These are phyloP conservation scores for Leptopilina myrica DNA, from an alignment of 2,888 invertebrate species.

Conservation along the genomic window DNA sequence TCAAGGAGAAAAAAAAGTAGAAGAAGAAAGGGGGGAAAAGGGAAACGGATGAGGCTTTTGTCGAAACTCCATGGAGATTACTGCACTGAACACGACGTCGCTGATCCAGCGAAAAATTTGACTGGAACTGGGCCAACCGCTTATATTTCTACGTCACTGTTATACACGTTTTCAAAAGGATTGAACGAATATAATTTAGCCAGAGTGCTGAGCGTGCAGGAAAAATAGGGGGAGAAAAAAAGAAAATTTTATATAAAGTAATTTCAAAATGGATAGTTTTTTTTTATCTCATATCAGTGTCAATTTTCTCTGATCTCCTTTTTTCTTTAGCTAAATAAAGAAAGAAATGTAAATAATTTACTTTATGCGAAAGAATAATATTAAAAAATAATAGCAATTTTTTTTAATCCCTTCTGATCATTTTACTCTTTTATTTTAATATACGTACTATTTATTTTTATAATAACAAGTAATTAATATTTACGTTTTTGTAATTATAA, in stretches of 20 bases:
- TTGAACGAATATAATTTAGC: slow-evolving; percentile 52
- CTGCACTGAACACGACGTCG: slow-evolving; percentile 50
- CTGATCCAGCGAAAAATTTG: slow-evolving; percentile 50
- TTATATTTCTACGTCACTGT: slow-evolving; percentile 43
- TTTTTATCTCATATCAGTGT: slow-evolving; percentile 4
- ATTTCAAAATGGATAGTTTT: slow-evolving; percentile 19
- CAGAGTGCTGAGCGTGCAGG: slow-evolving; percentile 44
- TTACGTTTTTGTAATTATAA: too few species aligned
- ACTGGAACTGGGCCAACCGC: slow-evolving; percentile 53
- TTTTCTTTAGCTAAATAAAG: too few species aligned
- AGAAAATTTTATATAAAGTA: slow-evolving; percentile 18
- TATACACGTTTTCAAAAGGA: slow-evolving; percentile 50
- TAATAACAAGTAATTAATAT: too few species aligned
- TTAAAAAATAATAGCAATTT: too few species aligned
- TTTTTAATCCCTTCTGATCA: too few species aligned
- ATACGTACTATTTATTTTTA: too few species aligned
- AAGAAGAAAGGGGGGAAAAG: slow-evolving; percentile 5
- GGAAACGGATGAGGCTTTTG: slow-evolving; percentile 44
- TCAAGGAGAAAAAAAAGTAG: slow-evolving; percentile 38
- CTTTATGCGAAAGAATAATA: not conserved
- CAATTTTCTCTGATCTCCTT: not conserved
- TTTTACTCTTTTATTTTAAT: too few species aligned
- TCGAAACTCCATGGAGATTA: slow-evolving; percentile 51
- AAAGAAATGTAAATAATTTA: not conserved
- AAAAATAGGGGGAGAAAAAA: slow-evolving; percentile 3